A percentile compares a stretch with the other conserved stretches of the same genome.
Conservation (phyloP, 2,888 invertebrate genomes). For the Mesorhabditis spiculigera region DNA sequence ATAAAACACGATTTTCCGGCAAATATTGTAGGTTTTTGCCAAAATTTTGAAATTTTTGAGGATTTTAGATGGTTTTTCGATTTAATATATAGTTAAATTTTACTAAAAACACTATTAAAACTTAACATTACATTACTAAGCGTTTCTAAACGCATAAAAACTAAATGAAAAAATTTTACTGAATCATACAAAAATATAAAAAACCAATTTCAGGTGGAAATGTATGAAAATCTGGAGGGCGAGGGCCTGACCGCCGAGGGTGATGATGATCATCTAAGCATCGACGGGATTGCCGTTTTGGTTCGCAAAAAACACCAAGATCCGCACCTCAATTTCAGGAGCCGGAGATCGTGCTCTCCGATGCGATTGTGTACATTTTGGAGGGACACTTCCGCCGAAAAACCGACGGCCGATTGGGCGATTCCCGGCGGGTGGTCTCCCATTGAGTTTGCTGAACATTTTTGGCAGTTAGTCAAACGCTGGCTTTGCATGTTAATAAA, state of each 20-base stretch:
- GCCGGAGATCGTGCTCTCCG: background rate
- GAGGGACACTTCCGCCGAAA: background rate
- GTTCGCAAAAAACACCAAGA: too few relatives aligned
- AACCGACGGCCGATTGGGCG: background rate
- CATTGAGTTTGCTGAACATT: background rate
- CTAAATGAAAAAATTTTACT: too few relatives aligned
- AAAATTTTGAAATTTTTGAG: too few relatives aligned
- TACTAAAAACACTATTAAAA: too few relatives aligned
- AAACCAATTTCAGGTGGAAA: background rate
- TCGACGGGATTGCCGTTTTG: background rate
- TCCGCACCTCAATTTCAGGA: background rate
- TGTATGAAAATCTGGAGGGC: background rate
- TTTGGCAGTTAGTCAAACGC: background rate
- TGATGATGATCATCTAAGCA: background rate
- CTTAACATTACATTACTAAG: too few relatives aligned
- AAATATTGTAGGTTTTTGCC: too few relatives aligned
- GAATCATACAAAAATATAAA: too few relatives aligned
- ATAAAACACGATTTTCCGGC: background rate
- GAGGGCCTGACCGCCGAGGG: conserved; percentile 1
- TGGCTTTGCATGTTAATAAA: too few relatives aligned
- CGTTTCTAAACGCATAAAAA: too few relatives aligned
- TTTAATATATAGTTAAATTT: too few relatives aligned
- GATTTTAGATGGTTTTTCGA: too few relatives aligned
- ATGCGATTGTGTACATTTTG: background rate
- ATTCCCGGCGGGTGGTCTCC: background rate